Evolutionary conservation across 1,140 invertebrate species (phyloP).

Genomic region (Luehdorfia chinensis): DNA sequence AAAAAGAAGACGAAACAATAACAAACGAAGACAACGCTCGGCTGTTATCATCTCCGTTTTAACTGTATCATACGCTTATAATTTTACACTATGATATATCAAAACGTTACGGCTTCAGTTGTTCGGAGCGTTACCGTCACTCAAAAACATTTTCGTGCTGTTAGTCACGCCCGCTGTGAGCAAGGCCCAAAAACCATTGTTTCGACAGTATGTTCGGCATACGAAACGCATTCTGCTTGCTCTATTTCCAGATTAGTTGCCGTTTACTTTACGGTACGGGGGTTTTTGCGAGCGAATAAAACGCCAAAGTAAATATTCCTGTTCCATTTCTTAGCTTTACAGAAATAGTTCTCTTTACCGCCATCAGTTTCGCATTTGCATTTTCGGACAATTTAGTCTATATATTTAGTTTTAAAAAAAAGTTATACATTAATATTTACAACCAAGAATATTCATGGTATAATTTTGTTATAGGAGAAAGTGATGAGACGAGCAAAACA

Average conservation of each 20-base stretch:
- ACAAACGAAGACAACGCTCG: no score
- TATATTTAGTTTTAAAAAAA: no score
- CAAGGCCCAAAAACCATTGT: conserved; percentile 44
- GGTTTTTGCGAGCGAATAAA: conserved; percentile 47
- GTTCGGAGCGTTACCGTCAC: conserved; percentile 8
- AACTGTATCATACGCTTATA: no score
- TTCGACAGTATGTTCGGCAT: conserved; percentile 52
- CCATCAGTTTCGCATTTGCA: background rate
- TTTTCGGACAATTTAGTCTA: no score
- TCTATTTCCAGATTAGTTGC: conserved; percentile 53
- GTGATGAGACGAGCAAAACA: no score
- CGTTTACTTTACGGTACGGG: conserved; percentile 37
- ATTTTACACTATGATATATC: no score
- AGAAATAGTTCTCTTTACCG: conserved; percentile 1
- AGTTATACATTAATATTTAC: no score
- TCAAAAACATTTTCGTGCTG: conserved; percentile 47
- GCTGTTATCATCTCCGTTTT: no score
- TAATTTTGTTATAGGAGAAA: no score
- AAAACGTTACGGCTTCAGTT: conserved; percentile 1
- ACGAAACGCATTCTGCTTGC: conserved; percentile 42
- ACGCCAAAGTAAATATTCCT: conserved; percentile 28
- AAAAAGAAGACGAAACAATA: no score
- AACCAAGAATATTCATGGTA: no score
- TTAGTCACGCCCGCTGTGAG: conserved; percentile 47
- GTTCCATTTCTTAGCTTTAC: conserved; percentile 1